Evolutionary conservation across 2,888 invertebrate species (phyloP), one percentile per base, ranked within the genome.

Genomic region (Thereva nobilitata): DNA sequence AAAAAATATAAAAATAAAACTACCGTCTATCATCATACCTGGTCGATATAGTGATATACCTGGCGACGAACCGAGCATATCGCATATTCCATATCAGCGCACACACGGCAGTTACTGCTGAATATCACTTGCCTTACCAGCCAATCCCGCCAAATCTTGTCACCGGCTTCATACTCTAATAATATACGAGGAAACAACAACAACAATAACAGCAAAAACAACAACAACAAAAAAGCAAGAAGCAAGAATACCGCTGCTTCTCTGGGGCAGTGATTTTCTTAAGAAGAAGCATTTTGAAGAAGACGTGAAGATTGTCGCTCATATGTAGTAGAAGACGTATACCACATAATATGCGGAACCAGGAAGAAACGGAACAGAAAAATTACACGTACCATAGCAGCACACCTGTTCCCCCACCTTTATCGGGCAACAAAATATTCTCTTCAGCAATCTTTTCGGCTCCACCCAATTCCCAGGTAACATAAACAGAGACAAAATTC

Each of bases 321-420:
- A 44, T 42, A 57, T 57, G 42, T 57, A 57, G 45, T 44, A 57
- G 37, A 38, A 57, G 37, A 38, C 38, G 59, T 47, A 47, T 45
- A 38, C 37, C 47, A 23, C 38, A 41, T 44, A 64, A 42, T 64
- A 53, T 64, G 53, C 64, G 64, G 64, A 64, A 64, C 64, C 53
- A 64, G 64, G 64, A 64, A 64, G 53, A 64, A 53, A 40, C 44
- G 52, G 64, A 64, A 64, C 52, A 23, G 47, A 47, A 47, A 59
- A 35, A 64, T 37, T 53, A 53, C 64, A 53, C 53, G 44, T 53
- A 47, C 42, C 42, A 10, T 4, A 23, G 23, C 23, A 23, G 59
- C 53, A 55, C 64, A 64, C 64, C 64, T 64, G 64, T 54, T 64
- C 54, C 55, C 64, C 64, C 64, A 64, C 64, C 42, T 64, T 64